Base-by-base conservation (phyloP, 2,113 vertebrate species). In the Corythornis cristatus region DNA sequence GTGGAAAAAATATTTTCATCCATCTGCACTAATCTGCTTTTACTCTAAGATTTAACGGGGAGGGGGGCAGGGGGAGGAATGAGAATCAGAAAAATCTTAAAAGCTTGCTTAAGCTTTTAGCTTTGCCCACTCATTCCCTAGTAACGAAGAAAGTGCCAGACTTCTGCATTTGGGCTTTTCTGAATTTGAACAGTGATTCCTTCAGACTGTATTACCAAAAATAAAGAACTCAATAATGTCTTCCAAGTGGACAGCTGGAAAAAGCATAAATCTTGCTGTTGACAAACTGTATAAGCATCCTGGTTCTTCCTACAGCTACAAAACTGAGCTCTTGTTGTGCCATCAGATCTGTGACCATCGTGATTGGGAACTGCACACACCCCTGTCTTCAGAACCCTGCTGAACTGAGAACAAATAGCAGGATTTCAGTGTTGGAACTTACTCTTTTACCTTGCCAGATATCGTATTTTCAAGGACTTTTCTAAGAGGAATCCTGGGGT, bases 321-420 rank as follows among this genome's bases (percentile, higher is more conserved):
- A 96, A 96, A 97, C 97, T 98, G 83, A 95, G 95, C 83, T 93
- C 94, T 96, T 95, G 91, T 96, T 98, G 91, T 90, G 50, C 91
- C 96, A 86, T 97, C 94, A 96, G 79, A 95, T 91, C 89, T 78
- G 66, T 54, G n/a, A 71, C 79, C 65, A 95, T 93, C 75, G 0
- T n/a, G 83, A 81, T 81, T 96, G 79, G 64, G 77, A 88, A 66
- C 83, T 40, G 58, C 60, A 26, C 16, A 3, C 56, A 84, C 60
- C 76, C n/a, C 74, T 95, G 74, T 53, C 78, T 60, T 70, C 58
- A 48, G 88, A 76, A 83, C 31, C 21, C 53, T 71, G 90, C 81
- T 31, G 46, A 71, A 77, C 84, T 79, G 35, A 19, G 61, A 87
- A 29, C 43, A 71, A 88, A 74, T 42, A 48, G 37, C 15, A 22